phyloP scores from a whole-genome alignment of 1,140 invertebrate species.

The Pseudobourletiella spinata region DNA sequence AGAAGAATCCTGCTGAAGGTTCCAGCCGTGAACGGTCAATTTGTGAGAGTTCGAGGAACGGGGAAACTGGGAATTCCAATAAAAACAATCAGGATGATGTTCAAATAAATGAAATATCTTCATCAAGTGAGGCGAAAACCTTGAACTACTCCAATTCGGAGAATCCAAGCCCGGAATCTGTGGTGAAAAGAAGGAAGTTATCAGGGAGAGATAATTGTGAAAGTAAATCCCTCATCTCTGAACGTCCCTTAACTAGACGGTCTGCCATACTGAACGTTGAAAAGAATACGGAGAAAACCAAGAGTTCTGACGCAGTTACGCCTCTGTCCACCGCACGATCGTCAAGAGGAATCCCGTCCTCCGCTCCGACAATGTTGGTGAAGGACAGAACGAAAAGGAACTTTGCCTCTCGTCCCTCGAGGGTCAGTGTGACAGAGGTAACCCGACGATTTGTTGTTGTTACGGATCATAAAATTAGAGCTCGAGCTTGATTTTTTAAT shows the following conservation, averaged over 20 bases:
- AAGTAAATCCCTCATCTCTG: too few relatives aligned
- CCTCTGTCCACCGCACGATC: background rate
- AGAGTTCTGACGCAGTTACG: background rate
- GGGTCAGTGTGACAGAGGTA: too few relatives aligned
- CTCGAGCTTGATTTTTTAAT: too few relatives aligned
- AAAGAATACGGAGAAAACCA: background rate
- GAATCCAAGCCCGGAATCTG: too few relatives aligned
- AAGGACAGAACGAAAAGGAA: background rate
- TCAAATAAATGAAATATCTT: slow-evolving; percentile 32
- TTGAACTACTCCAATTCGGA: too few relatives aligned
- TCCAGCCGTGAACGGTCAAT: too few relatives aligned
- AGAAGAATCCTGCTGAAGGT: too few relatives aligned
- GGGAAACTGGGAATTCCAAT: background rate
- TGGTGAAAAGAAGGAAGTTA: background rate
- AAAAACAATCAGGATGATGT: slow-evolving; percentile 16
- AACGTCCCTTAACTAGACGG: background rate
- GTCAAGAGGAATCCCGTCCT: background rate
- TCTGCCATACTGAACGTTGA: background rate
- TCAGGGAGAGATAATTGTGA: too few relatives aligned
- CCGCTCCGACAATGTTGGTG: background rate
- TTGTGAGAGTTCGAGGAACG: too few relatives aligned
- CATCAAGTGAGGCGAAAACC: slow-evolving; percentile 21
- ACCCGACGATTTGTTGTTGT: too few relatives aligned
- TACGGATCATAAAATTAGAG: too few relatives aligned
- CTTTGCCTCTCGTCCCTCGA: too few relatives aligned